Conservation (phyloP, 2,797 vertebrate species). For the Molossus alvarezi region DNA sequence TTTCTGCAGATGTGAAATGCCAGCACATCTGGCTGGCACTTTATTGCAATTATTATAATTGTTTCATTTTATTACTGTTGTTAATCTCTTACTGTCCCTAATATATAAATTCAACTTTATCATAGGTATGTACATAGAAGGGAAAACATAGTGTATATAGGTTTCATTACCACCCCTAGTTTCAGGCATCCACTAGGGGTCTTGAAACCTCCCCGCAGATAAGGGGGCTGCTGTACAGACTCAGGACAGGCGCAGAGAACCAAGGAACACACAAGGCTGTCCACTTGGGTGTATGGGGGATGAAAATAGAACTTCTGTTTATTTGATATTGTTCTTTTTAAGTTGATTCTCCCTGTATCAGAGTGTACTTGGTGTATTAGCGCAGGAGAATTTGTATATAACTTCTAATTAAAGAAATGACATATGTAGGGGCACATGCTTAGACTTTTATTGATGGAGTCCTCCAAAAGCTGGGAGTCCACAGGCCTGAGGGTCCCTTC, state of each 20-base stretch:
- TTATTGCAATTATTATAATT: not conserved
- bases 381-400: not conserved
- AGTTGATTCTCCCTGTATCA: not conserved
- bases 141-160: not conserved
- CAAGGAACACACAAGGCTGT: not conserved
- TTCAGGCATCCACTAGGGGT: not conserved
- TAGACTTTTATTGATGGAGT: not conserved
- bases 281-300: accelerated
- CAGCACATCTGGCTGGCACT: not conserved
- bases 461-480: not conserved
- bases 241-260: not conserved
- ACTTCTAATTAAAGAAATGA: not conserved
- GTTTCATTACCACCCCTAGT: not conserved
- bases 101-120: slow-evolving; percentile 1
- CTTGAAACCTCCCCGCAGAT: not conserved
- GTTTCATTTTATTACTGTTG: not conserved
- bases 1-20: not conserved
- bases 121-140: not conserved
- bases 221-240: not conserved
- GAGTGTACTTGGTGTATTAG: accelerated
- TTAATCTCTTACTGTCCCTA: not conserved
- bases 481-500: not conserved
- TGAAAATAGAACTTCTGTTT: not conserved
- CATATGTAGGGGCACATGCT: not conserved
- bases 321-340: not conserved